phyloP scores from a whole-genome alignment of 2,113 vertebrate species.

The Entosphenus tridentatus region DNA sequence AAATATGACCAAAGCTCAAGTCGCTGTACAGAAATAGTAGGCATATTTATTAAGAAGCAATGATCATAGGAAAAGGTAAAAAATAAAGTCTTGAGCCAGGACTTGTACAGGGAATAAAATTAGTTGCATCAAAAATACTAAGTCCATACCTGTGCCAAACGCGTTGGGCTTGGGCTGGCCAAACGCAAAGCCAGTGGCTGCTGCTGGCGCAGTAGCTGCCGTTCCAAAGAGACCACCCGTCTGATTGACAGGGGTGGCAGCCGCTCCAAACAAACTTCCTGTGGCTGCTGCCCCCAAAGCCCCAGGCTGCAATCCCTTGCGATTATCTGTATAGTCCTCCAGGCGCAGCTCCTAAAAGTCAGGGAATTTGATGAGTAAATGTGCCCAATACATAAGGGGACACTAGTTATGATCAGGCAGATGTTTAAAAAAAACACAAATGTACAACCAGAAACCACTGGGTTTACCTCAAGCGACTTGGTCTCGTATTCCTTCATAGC shows the following conservation, averaged over 20 bases:
- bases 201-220: slow-evolving; percentile 21
- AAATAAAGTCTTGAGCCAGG: too few relatives aligned
- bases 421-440: neutral
- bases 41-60: too few relatives aligned
- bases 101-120: too few relatives aligned
- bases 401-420: neutral
- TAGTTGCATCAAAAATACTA: too few relatives aligned
- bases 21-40: too few relatives aligned
- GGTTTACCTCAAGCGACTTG: slow-evolving; percentile 49
- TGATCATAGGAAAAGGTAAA: too few relatives aligned
- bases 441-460: neutral
- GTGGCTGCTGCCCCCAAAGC: slow-evolving; percentile 36
- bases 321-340: slow-evolving; percentile 77
- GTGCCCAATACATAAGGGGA: neutral
- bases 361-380: slow-evolving; percentile 3
- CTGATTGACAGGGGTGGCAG: slow-evolving; percentile 40
- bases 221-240: slow-evolving; percentile 54
- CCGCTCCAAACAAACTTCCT: slow-evolving; percentile 38
- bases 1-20: too few relatives aligned
- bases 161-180: slow-evolving; percentile 35
- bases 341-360: slow-evolving; percentile 40
- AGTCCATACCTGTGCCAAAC: too few relatives aligned
- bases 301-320: slow-evolving; percentile 62
- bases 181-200: slow-evolving; percentile 54
- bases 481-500: slow-evolving; percentile 98